A percentile compares a stretch with the other conserved stretches of the same genome.
Conservation (phyloP, 2,797 vertebrate genomes). For the Calcarius lapponicus region DNA sequence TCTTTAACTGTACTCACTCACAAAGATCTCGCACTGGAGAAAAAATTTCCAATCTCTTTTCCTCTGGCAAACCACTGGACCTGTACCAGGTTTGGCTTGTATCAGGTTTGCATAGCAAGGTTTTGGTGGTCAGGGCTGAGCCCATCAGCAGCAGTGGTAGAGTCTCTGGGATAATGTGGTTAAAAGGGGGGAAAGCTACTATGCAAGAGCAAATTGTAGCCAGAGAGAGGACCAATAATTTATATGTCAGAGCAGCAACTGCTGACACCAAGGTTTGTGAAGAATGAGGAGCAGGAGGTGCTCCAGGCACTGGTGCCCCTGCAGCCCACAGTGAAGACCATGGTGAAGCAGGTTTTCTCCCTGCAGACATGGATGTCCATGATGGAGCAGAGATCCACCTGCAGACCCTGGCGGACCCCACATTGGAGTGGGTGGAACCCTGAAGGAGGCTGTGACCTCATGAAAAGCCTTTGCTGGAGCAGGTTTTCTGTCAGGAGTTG, state of each 20-base stretch:
- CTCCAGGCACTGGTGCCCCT: not conserved
- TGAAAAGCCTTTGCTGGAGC: not conserved
- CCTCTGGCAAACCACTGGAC: accelerated
- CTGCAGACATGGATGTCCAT: not conserved
- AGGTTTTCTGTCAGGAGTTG: not conserved
- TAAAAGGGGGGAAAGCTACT: not conserved
- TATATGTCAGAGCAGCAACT: not conserved
- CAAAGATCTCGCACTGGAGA: not conserved
- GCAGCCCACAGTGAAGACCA: not conserved
- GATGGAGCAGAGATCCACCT: not conserved
- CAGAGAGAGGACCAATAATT: not conserved
- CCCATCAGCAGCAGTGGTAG: not conserved
- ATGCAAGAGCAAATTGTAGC: not conserved
- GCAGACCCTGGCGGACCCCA: not conserved
- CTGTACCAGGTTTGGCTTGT: accelerated
- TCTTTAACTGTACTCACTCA: not conserved
- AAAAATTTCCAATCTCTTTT: not conserved
- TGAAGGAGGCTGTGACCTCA: not conserved
- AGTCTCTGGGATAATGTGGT: accelerated
- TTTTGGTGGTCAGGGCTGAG: not conserved
- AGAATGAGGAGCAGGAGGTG: not conserved
- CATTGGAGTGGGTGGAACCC: not conserved
- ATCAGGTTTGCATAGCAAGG: not conserved
- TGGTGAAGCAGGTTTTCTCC: not conserved
- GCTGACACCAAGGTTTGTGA: not conserved